A percentile compares a stretch with the other conserved stretches of the same genome.
These are phyloP conservation scores for Laothoe populi DNA, from an alignment of 2,888 invertebrate species.

Conservation along the genomic window DNA sequence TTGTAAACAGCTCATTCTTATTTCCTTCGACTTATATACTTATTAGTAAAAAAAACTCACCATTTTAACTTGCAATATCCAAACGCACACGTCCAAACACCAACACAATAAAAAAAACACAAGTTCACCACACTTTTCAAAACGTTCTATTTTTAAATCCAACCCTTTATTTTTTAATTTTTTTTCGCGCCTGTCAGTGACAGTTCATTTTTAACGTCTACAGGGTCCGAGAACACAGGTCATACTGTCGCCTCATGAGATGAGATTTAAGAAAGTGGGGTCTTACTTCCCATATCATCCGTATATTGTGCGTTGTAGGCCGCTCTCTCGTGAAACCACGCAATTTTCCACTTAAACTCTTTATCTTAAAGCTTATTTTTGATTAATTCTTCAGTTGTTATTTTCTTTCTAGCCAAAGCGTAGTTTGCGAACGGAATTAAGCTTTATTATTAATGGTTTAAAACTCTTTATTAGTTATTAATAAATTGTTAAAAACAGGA, in stretches of 20 bases:
- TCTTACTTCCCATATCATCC: conserved; percentile 23
- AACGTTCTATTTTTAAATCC: conserved; percentile 13
- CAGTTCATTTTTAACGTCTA: conserved; percentile 19
- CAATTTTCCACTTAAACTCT: not conserved
- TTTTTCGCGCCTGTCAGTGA: conserved; percentile 7
- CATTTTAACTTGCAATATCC: conserved; percentile 24
- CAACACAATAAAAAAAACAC: not conserved
- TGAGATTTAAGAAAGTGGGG: conserved; percentile 25
- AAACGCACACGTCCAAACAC: not conserved
- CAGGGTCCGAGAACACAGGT: conserved; percentile 13
- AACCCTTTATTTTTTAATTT: not conserved
- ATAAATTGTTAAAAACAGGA: not conserved
- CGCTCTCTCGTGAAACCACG: conserved; percentile 8
- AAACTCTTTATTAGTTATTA: conserved; percentile 6
- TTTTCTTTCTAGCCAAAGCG: not conserved
- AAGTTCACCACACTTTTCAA: conserved; percentile 11
- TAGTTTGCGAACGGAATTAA: conserved; percentile 2
- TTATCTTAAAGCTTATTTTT: not conserved
- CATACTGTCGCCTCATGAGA: conserved; percentile 18
- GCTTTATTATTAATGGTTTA: conserved; percentile 1
- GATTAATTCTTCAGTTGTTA: not conserved
- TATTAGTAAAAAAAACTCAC: too few relatives aligned
- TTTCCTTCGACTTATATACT: too few relatives aligned
- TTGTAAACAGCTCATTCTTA: too few relatives aligned
- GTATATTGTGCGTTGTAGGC: conserved; percentile 12